Base-by-base conservation (phyloP, 2,888 invertebrate genomes). In the Eubasilissa splendida region DNA sequence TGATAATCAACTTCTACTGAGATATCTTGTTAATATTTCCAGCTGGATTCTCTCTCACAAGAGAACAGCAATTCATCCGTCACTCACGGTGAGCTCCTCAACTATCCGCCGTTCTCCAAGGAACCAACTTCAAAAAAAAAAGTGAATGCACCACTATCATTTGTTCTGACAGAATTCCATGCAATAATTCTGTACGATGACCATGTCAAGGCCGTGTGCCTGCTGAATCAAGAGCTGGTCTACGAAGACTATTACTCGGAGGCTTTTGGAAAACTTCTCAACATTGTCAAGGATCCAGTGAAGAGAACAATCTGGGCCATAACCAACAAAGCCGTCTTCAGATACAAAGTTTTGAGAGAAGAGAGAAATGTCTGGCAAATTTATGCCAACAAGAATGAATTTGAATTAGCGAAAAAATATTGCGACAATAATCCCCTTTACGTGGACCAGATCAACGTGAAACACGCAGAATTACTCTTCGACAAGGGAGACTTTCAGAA, bases 121-220 rank as follows among this genome's bases (percentile, higher is more conserved):
- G 54, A 87, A 87, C 82, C 85, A 86, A 12, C 86, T 85, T 33
- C 81, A 82, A 2, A 53, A 8, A 52, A 65, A 8, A 54, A 63
- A 9, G 31, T 33, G 3, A 87, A 87, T 4, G 89, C 91, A 0
- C 95, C 97, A 0, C 89, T 95, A 59, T 92, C 95, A 0, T 94
- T 97, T 86, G 94, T 96, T 2, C 89, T 97, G 76, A 98, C 98
- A 0, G 95, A 98, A 87, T 98, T 97, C 88, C 98, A 99, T 88
- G 94, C 95, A 0, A 88, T 98, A 2, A 90, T 98, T 11, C 93
- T 97, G 84, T 98, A 95, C 87, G 89, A 93, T 0, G 96, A 97
- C 87, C 93, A 94, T 83, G 93, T 98, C 1, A 95, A 95, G 87
- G 97, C 95, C 0, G 91, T 98, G 58, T 97, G 96, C 80, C 88